Percentiles rank a stretch among this genome's conserved stretches.
Conservation (phyloP, 2,113 vertebrate genomes). For the Excalfactoria chinensis region DNA sequence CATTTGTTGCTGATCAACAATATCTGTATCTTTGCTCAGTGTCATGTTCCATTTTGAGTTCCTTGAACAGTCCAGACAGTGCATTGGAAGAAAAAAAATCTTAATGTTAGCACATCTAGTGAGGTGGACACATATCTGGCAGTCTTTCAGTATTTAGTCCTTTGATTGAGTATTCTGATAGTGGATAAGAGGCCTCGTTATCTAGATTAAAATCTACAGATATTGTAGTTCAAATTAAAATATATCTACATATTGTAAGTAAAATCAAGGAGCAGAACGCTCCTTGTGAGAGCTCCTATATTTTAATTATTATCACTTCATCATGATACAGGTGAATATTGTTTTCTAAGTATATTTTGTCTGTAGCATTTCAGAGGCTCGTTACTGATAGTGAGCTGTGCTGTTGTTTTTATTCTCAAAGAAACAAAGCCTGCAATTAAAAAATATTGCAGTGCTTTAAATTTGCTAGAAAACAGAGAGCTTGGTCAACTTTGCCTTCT, state of each 20-base stretch:
- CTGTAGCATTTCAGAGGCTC: not conserved
- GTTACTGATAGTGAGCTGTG: not conserved
- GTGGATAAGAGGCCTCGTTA: not conserved
- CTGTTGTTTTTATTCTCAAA: not conserved
- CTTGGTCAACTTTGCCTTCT: not conserved
- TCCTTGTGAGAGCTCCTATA: not conserved
- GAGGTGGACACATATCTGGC: not conserved
- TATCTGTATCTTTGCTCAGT: not conserved
- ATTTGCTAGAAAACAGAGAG: not conserved
- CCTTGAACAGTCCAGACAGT: not conserved
- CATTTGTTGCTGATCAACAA: not conserved
- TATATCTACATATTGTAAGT: not conserved
- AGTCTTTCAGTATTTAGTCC: not conserved
- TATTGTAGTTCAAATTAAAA: not conserved
- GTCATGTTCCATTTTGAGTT: not conserved
- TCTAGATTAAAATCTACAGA: not conserved
- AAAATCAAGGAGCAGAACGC: not conserved
- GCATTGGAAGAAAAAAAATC: not conserved
- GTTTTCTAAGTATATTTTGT: conserved; percentile 21
- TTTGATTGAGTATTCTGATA: not conserved
- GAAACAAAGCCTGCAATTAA: not conserved
- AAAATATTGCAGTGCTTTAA: not conserved
- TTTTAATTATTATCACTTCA: not conserved
- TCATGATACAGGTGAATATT: not conserved
- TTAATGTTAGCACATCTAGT: not conserved